Evolutionary conservation across 2,888 invertebrate genomes (phyloP), one percentile per base, ranked within the genome.

Genomic region (Serrognathus titanus): DNA sequence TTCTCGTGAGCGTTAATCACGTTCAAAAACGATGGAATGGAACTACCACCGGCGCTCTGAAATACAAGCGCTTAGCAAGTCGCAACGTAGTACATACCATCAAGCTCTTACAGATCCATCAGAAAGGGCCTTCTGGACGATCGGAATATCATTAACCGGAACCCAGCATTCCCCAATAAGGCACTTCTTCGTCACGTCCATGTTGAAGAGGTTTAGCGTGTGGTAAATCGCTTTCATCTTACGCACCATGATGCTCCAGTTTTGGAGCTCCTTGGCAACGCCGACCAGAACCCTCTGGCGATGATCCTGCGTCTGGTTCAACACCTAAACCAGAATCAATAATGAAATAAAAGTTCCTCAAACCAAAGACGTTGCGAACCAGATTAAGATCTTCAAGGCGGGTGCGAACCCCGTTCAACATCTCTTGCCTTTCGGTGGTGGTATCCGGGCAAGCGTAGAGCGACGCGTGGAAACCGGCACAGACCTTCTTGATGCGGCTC

Each of bases 151-250:
- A 49, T 80, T 78, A 0, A 82, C 78, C 0, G 94, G 92, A 58
- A 91, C 88, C 93, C 93, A 94, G 70, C 92, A 92, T 76, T 94
- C 94, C 0, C 91, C 93, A 64, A 94, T 92, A 31, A 94, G 81
- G 73, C 93, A 94, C 72, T 94, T 94, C 77, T 91, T 90, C 1
- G 92, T 89, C 7, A 94, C 91, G 72, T 95, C 94, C 81, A 94
- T 85, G 73, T 90, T 95, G 79, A 95, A 94, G 79, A 93, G 84
- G 78, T 96, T 97, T 66, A 96, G 81, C 0, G 92, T 94, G 74
- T 95, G 93, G 78, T 95, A 97, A 71, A 96, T 94, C 2, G 95
- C 94, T 75, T 97, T 97, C 82, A 93, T 92, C 73, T 92, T 92
- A 13, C 88, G 81, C 10, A 93, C 92, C 74, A 89, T 92, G 48